Percentiles rank a stretch among this genome's conserved stretches.
Evolutionary conservation across 2,113 vertebrate genomes (phyloP).

Genomic region (Pogonocichla stellata): DNA sequence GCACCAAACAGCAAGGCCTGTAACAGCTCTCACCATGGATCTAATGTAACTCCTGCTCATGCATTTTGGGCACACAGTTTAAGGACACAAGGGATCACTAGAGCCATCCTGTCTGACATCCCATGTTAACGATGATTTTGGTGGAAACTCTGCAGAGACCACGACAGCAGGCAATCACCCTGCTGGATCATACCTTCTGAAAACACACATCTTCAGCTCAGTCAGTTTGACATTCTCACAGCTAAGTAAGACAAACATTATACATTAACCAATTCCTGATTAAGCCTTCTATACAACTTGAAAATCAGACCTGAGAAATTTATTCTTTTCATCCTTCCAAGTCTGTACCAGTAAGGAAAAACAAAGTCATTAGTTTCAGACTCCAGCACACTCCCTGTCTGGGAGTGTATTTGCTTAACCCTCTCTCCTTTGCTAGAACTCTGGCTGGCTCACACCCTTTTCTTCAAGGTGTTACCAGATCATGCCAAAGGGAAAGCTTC

Average conservation of each 20-base stretch:
- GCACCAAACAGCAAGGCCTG: too few species aligned
- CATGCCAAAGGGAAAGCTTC: constrained; percentile 43
- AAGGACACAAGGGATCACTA: not conserved
- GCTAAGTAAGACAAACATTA: not conserved
- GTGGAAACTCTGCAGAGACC: not conserved
- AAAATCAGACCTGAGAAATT: constrained; percentile 34
- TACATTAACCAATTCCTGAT: not conserved
- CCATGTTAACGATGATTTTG: not conserved
- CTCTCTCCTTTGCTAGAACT: not conserved
- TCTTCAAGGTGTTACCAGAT: constrained; percentile 51
- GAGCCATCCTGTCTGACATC: not conserved
- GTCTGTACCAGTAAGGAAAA: constrained; percentile 30
- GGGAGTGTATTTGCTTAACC: constrained; percentile 54
- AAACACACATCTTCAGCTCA: not conserved
- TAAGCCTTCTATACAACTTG: not conserved
- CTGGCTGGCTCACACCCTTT: constrained; percentile 44
- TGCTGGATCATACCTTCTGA: not conserved
- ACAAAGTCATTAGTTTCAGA: constrained; percentile 60
- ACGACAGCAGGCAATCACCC: not conserved
- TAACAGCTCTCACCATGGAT: too few species aligned
- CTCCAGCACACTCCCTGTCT: constrained; percentile 60
- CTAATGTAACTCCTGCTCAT: not conserved
- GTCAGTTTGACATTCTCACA: not conserved
- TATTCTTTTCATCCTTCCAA: constrained; percentile 42
- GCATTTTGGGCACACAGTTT: not conserved